Percentiles rank a stretch among this genome's conserved stretches.
These are phyloP conservation scores for Toxonevra muliebris DNA, from an alignment of 2,888 invertebrate genomes.

Conservation along the genomic window DNA sequence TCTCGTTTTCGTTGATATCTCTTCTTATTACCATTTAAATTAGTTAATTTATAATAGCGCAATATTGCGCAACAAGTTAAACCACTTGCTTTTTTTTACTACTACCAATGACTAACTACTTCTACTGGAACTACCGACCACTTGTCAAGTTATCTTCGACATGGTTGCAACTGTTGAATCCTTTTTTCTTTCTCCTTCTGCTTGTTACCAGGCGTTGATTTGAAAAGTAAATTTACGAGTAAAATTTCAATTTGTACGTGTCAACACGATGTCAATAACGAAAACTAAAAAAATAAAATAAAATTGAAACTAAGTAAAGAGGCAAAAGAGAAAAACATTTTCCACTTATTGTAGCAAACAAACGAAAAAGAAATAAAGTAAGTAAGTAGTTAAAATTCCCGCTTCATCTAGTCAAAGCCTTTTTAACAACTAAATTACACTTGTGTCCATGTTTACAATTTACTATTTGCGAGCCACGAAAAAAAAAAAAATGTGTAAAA, in stretches of 20 bases:
- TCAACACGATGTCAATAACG: constrained; percentile 40
- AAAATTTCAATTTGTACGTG: constrained; percentile 43
- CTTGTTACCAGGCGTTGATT: neutral
- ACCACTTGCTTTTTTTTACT: constrained; percentile 5
- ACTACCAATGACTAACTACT: too few relatives aligned
- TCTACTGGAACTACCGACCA: constrained; percentile 1
- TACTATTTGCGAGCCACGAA: neutral
- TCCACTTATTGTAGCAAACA: neutral
- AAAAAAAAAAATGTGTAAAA: constrained; percentile 4
- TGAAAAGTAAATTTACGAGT: constrained; percentile 27
- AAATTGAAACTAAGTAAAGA: neutral
- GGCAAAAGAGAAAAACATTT: neutral
- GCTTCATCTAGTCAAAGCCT: constrained; percentile 16
- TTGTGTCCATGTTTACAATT: constrained; percentile 33
- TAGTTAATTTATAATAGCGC: constrained; percentile 26
- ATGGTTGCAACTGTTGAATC: neutral
- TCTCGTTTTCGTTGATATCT: constrained; percentile 24
- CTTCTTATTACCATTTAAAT: constrained; percentile 36
- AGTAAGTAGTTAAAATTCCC: constrained; percentile 21
- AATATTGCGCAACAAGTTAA: constrained; percentile 33
- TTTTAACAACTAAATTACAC: constrained; percentile 41
- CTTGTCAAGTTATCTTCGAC: constrained; percentile 13
- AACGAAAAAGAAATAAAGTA: neutral
- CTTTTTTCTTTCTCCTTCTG: constrained; percentile 3
- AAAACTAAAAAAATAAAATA: constrained; percentile 14